Evolutionary conservation across 2,113 vertebrate species (phyloP).

Genomic region (Rhabdornis inornatus): DNA sequence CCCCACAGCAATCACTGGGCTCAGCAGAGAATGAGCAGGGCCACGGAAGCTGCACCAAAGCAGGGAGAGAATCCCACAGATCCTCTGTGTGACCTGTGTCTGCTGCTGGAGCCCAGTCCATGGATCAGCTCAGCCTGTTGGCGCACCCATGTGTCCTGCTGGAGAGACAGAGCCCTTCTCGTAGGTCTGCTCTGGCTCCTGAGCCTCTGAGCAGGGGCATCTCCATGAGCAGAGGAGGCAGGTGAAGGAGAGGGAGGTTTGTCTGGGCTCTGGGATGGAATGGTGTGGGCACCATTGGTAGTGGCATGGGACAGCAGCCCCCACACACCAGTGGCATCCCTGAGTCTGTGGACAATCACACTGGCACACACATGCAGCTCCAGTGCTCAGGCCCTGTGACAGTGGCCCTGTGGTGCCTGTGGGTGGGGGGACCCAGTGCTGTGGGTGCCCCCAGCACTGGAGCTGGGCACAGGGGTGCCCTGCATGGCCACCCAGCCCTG

Average conservation of each 20-base stretch:
- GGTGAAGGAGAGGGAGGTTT: background rate
- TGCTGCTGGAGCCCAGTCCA: fast-evolving
- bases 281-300: fast-evolving
- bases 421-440: background rate
- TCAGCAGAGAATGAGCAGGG: background rate
- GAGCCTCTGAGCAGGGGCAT: background rate
- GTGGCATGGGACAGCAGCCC: background rate
- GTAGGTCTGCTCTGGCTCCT: background rate
- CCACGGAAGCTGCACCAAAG: fast-evolving
- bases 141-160: background rate
- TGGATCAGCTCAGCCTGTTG: background rate
- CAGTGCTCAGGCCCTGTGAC: fast-evolving
- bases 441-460: fast-evolving
- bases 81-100: fast-evolving
- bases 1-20: background rate
- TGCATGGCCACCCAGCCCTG: fast-evolving
- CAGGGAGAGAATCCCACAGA: background rate
- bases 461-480: background rate
- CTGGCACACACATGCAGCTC: fast-evolving
- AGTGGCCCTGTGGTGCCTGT: fast-evolving
- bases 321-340: background rate
- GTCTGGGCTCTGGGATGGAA: background rate
- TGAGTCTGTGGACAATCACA: background rate
- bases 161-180: background rate
- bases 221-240: background rate